A percentile compares a stretch with the other conserved stretches of the same genome.
phyloP scores from a whole-genome alignment of 2,797 vertebrate genomes.

The Austrolebias charrua region DNA sequence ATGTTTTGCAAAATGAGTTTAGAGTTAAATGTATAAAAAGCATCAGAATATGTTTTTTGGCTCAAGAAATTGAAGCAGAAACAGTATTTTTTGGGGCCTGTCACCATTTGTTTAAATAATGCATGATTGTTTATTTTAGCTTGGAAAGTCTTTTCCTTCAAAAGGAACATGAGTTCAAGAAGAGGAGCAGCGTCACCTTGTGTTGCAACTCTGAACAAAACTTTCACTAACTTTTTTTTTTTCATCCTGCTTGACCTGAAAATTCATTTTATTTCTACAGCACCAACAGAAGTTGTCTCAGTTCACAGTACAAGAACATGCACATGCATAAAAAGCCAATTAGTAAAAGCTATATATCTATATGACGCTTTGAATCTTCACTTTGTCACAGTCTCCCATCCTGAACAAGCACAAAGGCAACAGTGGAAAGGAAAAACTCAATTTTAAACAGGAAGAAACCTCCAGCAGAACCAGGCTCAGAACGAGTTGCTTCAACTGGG shows the following conservation, averaged over 20 bases:
- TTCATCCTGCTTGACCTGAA: not conserved
- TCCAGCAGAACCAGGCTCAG: too few species aligned
- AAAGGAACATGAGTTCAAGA: conserved; percentile 4
- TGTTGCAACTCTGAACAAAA: conserved; percentile 8
- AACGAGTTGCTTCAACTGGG: too few species aligned
- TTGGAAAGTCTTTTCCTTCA: conserved; percentile 21
- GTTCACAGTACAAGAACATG: too few species aligned
- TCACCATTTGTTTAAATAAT: conserved; percentile 33
- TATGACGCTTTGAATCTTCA: too few species aligned
- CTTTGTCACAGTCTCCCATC: too few species aligned
- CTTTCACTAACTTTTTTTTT: not conserved
- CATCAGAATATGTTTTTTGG: not conserved
- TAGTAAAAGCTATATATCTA: too few species aligned
- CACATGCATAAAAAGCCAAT: too few species aligned
- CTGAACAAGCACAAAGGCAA: too few species aligned
- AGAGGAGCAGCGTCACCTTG: conserved; percentile 47
- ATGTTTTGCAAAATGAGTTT: conserved; percentile 14
- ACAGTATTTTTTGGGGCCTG: not conserved
- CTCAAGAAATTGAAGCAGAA: not conserved
- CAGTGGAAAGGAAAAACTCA: too few species aligned
- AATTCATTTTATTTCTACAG: not conserved
- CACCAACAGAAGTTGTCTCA: too few species aligned
- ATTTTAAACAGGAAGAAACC: too few species aligned
- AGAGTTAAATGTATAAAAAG: conserved; percentile 17
- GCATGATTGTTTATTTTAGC: conserved; percentile 33